Evolutionary conservation across 2,888 invertebrate genomes (phyloP), one percentile per base, ranked within the genome.

Genomic region (Achlya flavicornis): DNA sequence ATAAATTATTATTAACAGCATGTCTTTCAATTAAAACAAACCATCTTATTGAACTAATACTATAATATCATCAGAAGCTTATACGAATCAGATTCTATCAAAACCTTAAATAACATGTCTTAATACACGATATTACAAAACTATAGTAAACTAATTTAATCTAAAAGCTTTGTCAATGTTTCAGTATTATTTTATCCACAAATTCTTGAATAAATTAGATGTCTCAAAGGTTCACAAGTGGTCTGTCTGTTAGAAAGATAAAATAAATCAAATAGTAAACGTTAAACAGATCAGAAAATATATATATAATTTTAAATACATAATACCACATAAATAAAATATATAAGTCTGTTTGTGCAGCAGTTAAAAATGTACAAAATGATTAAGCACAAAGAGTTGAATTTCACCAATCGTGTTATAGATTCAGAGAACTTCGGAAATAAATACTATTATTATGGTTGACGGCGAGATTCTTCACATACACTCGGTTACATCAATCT

Each of bases 31-130:
- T 64, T 63, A 43, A 66, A 78, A 77, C 71, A 70, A 75, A 77
- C 76, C 69, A 67, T 41, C 48, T 35, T 58, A 43, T 68, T 66
- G 65, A 69, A 68, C 71, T 70, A 71, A 72, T 65, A 80, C 78
- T 85, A 83, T 81, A 81, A 16, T 84, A 81, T 81, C 78, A 81
- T 80, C 78, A 85, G 83, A 85, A 87, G 80, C 88, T 89, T 89
- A 89, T 78, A 86, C 76, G 73, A 83, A 74, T 67, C 63, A 64
- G 68, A 71, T 80, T 81, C 69, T 86, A 88, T 88, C 84, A 88
- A 89, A 90, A 88, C 65, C 86, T 86, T 88, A 86, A 75, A 79
- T 71, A 62, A 75, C 73, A 80, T 75, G 72, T 78, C 84, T 84
- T 83, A 85, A 85, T 78, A 83, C 75, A 76, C 63, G 69, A 71